These are phyloP conservation scores for Engystomops pustulosus DNA, from an alignment of 2,113 vertebrate genomes.

Conservation along the genomic window DNA sequence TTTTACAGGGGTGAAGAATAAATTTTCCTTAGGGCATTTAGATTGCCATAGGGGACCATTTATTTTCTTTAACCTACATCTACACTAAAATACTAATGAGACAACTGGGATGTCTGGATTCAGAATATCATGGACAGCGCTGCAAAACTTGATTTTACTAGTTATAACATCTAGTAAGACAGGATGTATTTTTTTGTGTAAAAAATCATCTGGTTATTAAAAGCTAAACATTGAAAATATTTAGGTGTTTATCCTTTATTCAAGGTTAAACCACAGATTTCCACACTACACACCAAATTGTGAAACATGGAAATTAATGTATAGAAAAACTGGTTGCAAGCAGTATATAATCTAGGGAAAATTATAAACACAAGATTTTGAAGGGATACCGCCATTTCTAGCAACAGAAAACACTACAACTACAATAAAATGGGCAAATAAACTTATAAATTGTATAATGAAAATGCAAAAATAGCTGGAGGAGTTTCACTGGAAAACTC, in stretches of 20 bases:
- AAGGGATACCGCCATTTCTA: no score
- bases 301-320: no score
- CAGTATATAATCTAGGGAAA: no score
- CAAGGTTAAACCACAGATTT: background rate
- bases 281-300: no score
- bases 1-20: constrained; percentile 10
- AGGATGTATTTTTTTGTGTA: background rate
- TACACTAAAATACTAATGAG: constrained; percentile 53
- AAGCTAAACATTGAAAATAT: background rate
- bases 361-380: no score
- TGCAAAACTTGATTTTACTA: background rate
- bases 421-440: no score
- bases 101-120: constrained; percentile 29
- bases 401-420: no score
- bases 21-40: constrained; percentile 35
- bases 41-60: constrained; percentile 49
- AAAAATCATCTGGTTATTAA: background rate
- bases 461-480: no score
- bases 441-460: no score
- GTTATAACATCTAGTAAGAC: background rate
- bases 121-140: background rate
- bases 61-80: constrained; percentile 46
- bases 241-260: background rate
- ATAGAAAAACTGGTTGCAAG: no score
- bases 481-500: no score